Evolutionary conservation across 2,797 vertebrate species (phyloP).

Genomic region (Rhyacichthys aspro): DNA sequence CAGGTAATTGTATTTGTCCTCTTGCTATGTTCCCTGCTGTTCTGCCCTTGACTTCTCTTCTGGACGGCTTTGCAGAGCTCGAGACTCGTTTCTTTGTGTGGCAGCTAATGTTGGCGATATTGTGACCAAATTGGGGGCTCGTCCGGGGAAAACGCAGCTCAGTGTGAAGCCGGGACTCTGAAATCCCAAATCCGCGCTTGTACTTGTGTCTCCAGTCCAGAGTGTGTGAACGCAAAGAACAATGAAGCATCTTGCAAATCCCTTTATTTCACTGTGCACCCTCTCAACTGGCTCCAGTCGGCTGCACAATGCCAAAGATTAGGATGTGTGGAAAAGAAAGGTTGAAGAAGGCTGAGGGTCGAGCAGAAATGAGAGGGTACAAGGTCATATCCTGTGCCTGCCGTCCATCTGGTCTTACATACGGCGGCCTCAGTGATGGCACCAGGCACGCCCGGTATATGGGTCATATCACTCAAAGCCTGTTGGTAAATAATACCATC

Average conservation of each 20-base stretch:
- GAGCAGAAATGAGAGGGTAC: slow-evolving; percentile 43
- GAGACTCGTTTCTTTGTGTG: slow-evolving; percentile 38
- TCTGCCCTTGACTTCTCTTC: slow-evolving; percentile 17
- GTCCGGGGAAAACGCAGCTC: slow-evolving; percentile 21
- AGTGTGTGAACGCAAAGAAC: slow-evolving; percentile 56
- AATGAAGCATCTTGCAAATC: slow-evolving; percentile 62
- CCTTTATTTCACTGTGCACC: slow-evolving; percentile 54
- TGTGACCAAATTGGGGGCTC: slow-evolving; percentile 3
- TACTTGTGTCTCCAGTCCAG: slow-evolving; percentile 44
- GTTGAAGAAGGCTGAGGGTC: slow-evolving; percentile 6
- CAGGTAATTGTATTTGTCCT: not conserved
- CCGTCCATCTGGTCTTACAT: slow-evolving; percentile 57
- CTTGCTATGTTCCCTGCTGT: not conserved
- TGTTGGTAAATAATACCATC: slow-evolving; percentile 34
- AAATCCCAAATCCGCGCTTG: slow-evolving; percentile 29
- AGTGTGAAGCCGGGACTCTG: slow-evolving; percentile 49
- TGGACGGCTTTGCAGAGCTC: slow-evolving; percentile 2
- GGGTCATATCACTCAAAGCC: slow-evolving; percentile 19
- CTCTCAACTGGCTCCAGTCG: slow-evolving; percentile 40
- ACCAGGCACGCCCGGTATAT: slow-evolving; percentile 27
- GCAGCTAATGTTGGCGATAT: slow-evolving; percentile 46
- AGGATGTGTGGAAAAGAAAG: not conserved
- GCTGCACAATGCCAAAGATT: slow-evolving; percentile 44
- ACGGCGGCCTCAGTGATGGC: slow-evolving; percentile 40
- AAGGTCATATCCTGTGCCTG: slow-evolving; percentile 60